phyloP scores from a whole-genome alignment of 2,888 invertebrate genomes.

The Polydrusus tereticollis region DNA sequence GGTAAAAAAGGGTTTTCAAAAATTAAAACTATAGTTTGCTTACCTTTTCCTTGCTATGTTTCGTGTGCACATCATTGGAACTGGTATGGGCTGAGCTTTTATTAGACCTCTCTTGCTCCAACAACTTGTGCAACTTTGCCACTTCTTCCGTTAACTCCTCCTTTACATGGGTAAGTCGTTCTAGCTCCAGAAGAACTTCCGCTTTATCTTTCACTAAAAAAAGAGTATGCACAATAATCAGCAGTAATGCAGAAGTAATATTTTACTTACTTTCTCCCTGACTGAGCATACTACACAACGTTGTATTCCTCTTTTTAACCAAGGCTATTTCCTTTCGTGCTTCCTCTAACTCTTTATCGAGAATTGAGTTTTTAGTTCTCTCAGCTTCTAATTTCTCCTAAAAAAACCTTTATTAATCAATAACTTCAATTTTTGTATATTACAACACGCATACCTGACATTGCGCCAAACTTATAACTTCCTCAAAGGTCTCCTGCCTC shows the following conservation, averaged over 20 bases:
- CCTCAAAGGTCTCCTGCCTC: slow-evolving; percentile 61
- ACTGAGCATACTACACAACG: slow-evolving; percentile 61
- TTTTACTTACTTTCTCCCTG: slow-evolving; percentile 64
- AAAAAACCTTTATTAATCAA: slow-evolving; percentile 35
- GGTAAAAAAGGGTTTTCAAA: too few species aligned
- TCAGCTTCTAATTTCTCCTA: slow-evolving; percentile 62
- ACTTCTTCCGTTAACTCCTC: slow-evolving; percentile 82
- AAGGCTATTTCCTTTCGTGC: slow-evolving; percentile 58
- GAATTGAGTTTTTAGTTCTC: slow-evolving; percentile 54
- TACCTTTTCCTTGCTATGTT: slow-evolving; percentile 46
- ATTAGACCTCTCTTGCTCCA: slow-evolving; percentile 83
- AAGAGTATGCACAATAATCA: slow-evolving; percentile 29
- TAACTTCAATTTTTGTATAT: neutral
- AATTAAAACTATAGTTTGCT: neutral
- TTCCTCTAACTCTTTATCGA: slow-evolving; percentile 59
- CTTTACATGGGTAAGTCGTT: slow-evolving; percentile 77
- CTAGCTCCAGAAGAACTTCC: slow-evolving; percentile 79
- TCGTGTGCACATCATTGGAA: slow-evolving; percentile 21
- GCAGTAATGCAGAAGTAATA: too few species aligned
- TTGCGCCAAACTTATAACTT: slow-evolving; percentile 62
- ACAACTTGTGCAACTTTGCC: slow-evolving; percentile 75
- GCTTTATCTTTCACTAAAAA: slow-evolving; percentile 86
- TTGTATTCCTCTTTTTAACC: slow-evolving; percentile 62
- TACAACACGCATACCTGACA: slow-evolving; percentile 55
- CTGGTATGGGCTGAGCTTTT: slow-evolving; percentile 55